Evolutionary conservation across 2,113 vertebrate genomes (phyloP).

Genomic region (cattle (Bos taurus)): DNA sequence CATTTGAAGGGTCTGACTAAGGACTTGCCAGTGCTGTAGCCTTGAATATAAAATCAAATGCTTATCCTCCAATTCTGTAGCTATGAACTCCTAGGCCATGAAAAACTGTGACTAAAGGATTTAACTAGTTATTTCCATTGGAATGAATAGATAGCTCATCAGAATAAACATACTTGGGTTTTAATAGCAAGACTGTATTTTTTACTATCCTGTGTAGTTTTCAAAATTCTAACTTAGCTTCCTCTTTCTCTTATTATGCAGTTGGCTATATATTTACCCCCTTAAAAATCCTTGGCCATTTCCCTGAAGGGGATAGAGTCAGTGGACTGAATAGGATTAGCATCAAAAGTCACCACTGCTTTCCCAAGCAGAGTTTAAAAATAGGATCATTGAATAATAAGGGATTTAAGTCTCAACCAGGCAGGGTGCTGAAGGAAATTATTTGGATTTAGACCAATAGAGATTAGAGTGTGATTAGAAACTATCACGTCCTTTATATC

Average conservation of each 20-base stretch:
- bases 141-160: not conserved
- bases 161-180: not conserved
- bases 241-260: not conserved
- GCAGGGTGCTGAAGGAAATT: conserved; percentile 58
- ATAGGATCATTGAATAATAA: conserved; percentile 64
- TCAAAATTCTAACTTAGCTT: conserved; percentile 26
- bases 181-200: not conserved
- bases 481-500: conserved; percentile 60
- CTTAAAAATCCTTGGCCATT: conserved; percentile 57
- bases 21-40: not conserved
- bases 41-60: not conserved
- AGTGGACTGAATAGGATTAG: conserved; percentile 63
- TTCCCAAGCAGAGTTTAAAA: conserved; percentile 71
- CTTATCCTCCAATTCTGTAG: not conserved
- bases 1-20: not conserved
- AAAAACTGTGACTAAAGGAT: not conserved
- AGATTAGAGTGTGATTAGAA: conserved; percentile 68
- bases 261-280: conserved; percentile 38
- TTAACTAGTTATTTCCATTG: conserved; percentile 43
- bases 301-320: conserved; percentile 61
- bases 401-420: conserved; percentile 65
- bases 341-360: conserved; percentile 58
- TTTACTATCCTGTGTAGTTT: conserved; percentile 1
- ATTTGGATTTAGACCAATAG: conserved; percentile 61
- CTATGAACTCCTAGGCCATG: not conserved